Percentiles rank a stretch among this genome's conserved stretches.
These are phyloP conservation scores for Osmerus eperlanus DNA, from an alignment of 2,113 vertebrate species.

Conservation along the genomic window DNA sequence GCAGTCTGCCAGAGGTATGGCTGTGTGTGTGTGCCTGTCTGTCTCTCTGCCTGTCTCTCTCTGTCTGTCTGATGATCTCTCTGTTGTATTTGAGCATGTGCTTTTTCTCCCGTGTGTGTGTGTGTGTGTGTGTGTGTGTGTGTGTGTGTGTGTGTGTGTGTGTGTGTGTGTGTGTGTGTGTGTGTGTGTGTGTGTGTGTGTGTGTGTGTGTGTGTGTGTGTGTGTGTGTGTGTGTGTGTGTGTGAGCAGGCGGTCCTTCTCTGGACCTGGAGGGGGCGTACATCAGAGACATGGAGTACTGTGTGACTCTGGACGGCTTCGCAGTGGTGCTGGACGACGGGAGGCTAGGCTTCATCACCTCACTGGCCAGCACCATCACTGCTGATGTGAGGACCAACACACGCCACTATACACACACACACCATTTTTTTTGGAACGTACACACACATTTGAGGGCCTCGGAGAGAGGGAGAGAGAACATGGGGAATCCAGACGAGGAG, in stretches of 20 bases:
- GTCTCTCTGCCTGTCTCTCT: neutral
- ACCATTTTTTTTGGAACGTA: neutral
- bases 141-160: neutral
- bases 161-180: neutral
- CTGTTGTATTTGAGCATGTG: neutral
- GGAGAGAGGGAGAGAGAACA: neutral
- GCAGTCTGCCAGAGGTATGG: constrained; percentile 89
- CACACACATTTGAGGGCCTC: neutral
- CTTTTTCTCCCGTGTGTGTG: too few species aligned
- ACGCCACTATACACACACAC: neutral
- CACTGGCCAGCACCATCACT: constrained; percentile 83
- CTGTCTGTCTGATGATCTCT: neutral
- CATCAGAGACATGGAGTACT: constrained; percentile 91
- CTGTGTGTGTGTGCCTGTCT: neutral
- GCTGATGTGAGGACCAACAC: constrained; percentile 78
- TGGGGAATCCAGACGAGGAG: neutral
- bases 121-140: too few species aligned
- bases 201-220: neutral
- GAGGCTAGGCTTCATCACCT: constrained; percentile 93
- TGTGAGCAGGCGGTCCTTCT: constrained; percentile 80
- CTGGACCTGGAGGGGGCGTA: constrained; percentile 85
- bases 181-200: neutral
- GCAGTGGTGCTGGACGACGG: constrained; percentile 95
- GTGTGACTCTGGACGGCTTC: constrained; percentile 91
- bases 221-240: constrained; percentile 5